A percentile compares a stretch with the other conserved stretches of the same genome.
Evolutionary conservation across 2,113 vertebrate species (phyloP).

Genomic region (Zapornia atra): DNA sequence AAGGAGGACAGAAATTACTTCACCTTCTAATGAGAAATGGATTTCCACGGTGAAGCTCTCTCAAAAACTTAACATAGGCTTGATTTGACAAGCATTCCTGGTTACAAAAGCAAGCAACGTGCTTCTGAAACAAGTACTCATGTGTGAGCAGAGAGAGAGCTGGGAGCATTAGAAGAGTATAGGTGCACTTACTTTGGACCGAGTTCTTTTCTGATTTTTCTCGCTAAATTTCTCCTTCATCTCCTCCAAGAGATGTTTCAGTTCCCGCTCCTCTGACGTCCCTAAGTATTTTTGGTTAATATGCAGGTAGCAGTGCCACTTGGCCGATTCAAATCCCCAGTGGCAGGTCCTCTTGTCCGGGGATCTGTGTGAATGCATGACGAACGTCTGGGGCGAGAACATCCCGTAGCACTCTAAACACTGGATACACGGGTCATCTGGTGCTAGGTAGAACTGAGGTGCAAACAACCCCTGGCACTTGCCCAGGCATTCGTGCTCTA

Average conservation of each 20-base stretch:
- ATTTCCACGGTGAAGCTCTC: conserved; percentile 42
- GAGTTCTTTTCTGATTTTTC: conserved; percentile 81
- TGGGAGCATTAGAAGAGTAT: not conserved
- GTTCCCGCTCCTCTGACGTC: conserved; percentile 83
- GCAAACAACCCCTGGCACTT: conserved; percentile 97
- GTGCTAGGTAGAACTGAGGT: conserved; percentile 92
- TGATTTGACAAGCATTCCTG: conserved; percentile 28
- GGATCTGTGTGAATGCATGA: conserved; percentile 96
- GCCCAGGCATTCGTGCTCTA: conserved; percentile 96
- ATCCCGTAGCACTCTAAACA: conserved; percentile 95
- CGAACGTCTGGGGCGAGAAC: conserved; percentile 96
- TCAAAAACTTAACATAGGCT: conserved; percentile 9
- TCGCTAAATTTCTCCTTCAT: conserved; percentile 96
- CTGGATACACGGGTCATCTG: conserved; percentile 92
- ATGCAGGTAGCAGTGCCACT: conserved; percentile 97
- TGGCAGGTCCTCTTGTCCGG: conserved; percentile 99
- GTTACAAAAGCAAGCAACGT: not conserved
- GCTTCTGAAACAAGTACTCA: conserved; percentile 12
- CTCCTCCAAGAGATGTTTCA: conserved; percentile 89
- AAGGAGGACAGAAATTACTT: not conserved
- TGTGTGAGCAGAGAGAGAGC: not conserved
- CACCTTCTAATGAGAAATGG: not conserved
- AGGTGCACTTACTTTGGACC: conserved; percentile 88
- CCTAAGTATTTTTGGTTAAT: conserved; percentile 92
- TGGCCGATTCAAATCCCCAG: conserved; percentile 98